These are phyloP conservation scores for Alouatta palliata DNA, from an alignment of 2,113 vertebrate genomes.

Conservation along the genomic window DNA sequence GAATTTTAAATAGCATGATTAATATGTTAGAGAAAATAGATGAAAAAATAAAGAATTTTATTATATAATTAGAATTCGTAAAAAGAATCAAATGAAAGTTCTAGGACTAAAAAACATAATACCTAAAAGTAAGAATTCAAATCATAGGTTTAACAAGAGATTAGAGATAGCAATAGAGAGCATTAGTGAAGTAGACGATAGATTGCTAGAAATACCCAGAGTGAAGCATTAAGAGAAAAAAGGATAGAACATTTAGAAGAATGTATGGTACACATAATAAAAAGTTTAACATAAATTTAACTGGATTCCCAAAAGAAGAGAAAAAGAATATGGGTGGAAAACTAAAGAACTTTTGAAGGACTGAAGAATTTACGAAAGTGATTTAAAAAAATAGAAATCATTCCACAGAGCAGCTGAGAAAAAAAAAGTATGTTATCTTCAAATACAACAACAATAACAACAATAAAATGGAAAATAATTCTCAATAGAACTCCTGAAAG, in stretches of 20 bases:
- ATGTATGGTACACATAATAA: background rate
- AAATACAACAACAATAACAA: background rate
- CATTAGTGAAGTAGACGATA: background rate
- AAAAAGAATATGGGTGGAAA: background rate
- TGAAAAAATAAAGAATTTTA: background rate
- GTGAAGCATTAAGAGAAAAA: background rate
- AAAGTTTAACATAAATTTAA: background rate
- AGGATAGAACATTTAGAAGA: background rate
- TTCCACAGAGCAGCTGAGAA: background rate
- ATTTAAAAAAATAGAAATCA: background rate
- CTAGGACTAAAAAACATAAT: background rate
- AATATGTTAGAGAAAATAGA: background rate
- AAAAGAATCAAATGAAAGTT: background rate
- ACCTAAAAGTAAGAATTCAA: background rate
- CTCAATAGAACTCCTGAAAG: background rate
- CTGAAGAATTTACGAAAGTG: background rate
- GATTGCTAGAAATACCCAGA: background rate
- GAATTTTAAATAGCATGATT: slow-evolving; percentile 8
- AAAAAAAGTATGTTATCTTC: background rate
- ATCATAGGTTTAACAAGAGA: background rate
- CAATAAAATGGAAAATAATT: background rate
- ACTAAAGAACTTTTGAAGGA: background rate
- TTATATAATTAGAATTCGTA: background rate
- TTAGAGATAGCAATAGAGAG: background rate
- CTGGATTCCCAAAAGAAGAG: background rate